Base-by-base conservation (phyloP, 2,888 invertebrate genomes). In the Stegophylla sp. region DNA sequence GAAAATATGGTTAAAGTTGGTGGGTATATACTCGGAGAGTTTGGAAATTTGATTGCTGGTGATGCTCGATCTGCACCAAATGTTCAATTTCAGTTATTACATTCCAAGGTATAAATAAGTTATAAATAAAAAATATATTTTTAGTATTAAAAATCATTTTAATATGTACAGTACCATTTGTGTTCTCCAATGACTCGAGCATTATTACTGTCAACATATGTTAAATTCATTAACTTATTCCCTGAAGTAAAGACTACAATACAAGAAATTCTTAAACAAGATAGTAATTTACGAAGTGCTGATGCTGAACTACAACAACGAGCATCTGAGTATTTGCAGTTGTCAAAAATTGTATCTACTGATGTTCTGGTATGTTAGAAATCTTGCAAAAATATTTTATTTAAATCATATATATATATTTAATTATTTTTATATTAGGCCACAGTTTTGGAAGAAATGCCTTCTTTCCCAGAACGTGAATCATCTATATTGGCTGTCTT, bases 1-100 rank as follows among this genome's bases (percentile, higher is more conserved):
- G 99, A 99, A 88, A 99, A 99, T 87, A 99, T 99, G 99, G 98
- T 99, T 1, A 99, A 99, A 91, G 99, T 99, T 79, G 98, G 98
- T 83, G 99, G 98, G 76, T 99, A 99, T 86, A 98, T 99, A 85
- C 90, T 99, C 83, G 99, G 99, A 83, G 98, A 99, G 88, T 99
- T 99, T 88, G 99, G 99, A 76, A 99, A 99, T 89, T 90, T 99
- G 83, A 99, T 99, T 86, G 99, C 99, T 84, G 99, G 99, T 20
- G 99, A 99, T 87, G 94, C 96, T 83, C 90, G 98, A 82, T 99
- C 98, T 67, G 97, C 98, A 81, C 98, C 99, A 12, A 90, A 93
- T 85, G 96, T 99, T 83, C 99, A 99, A 88, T 99, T 99, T 89
- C 96, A 98, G 87, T 90, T 99, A 82, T 90, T 99, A 84, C 98